These are phyloP conservation scores for Lampropteryx suffumata DNA, from an alignment of 2,888 invertebrate genomes.

Conservation along the genomic window DNA sequence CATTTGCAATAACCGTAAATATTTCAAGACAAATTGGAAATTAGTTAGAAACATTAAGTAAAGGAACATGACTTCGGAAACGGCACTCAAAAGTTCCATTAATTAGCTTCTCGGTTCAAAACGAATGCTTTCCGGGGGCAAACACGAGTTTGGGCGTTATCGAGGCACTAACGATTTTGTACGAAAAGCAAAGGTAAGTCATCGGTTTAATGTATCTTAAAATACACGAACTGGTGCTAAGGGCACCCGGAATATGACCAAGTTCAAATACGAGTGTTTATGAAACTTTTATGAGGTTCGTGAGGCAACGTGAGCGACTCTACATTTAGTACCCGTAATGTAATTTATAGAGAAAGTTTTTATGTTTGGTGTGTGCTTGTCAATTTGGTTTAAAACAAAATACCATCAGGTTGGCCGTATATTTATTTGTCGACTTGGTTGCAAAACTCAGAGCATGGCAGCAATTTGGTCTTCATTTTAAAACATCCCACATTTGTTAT, in stretches of 20 bases:
- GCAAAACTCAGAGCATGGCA: too few relatives aligned
- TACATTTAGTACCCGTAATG: slow-evolving; percentile 4
- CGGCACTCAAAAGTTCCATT: slow-evolving; percentile 28
- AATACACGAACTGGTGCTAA: not conserved
- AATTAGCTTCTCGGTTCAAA: slow-evolving; percentile 27
- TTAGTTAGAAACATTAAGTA: slow-evolving; percentile 16
- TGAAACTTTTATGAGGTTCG: slow-evolving; percentile 23
- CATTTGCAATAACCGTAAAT: slow-evolving; percentile 16
- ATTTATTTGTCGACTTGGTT: too few relatives aligned
- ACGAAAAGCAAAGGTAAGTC: too few relatives aligned
- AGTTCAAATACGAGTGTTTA: slow-evolving; percentile 12
- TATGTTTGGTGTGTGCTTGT: not conserved
- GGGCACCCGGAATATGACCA: not conserved
- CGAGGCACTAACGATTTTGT: not conserved
- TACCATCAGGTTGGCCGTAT: too few relatives aligned
- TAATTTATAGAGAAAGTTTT: slow-evolving; percentile 3
- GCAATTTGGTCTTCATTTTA: too few relatives aligned
- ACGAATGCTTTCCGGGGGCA: slow-evolving; percentile 6
- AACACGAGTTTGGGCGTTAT: not conserved
- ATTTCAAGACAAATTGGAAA: slow-evolving; percentile 16
- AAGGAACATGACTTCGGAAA: slow-evolving; percentile 22
- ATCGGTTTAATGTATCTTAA: too few relatives aligned
- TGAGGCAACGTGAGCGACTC: slow-evolving; percentile 3
- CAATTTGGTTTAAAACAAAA: not conserved
- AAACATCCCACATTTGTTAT: too few relatives aligned